phyloP scores from a whole-genome alignment of 2,888 invertebrate species.

The Campoplex nolae region DNA sequence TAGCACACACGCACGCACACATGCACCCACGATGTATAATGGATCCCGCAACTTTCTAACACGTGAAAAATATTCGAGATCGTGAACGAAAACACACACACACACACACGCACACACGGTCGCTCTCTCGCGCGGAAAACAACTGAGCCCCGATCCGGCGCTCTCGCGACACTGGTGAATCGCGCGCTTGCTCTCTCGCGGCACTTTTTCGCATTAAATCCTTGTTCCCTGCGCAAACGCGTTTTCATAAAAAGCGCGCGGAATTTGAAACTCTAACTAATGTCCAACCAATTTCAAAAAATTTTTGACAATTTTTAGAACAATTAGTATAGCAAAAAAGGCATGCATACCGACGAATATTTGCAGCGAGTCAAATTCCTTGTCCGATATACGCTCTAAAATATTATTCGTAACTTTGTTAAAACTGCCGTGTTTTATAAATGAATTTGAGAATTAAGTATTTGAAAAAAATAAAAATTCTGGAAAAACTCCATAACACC shows the following conservation, averaged over 20 bases:
- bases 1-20: conserved; percentile 2
- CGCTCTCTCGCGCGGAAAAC: conserved; percentile 80
- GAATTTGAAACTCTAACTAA: background rate
- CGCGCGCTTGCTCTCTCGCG: conserved; percentile 55
- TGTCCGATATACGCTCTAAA: too few species aligned
- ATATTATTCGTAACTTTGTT: too few species aligned
- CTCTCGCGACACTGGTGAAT: conserved; percentile 68
- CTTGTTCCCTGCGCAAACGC: background rate
- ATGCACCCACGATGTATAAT: conserved; percentile 14
- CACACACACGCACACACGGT: conserved; percentile 69
- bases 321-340: too few species aligned
- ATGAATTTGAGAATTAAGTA: too few species aligned
- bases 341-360: too few species aligned
- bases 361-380: too few species aligned
- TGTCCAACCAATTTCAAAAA: too few species aligned
- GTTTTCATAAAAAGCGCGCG: background rate
- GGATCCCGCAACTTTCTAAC: conserved; percentile 42
- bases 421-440: background rate
- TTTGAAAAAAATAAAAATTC: too few species aligned
- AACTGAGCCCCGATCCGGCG: conserved; percentile 73
- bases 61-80: conserved; percentile 62
- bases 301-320: too few species aligned
- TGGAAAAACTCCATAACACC: too few species aligned
- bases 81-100: conserved; percentile 53
- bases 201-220: conserved; percentile 4